A percentile compares a stretch with the other conserved stretches of the same genome.
phyloP scores from a whole-genome alignment of 2,797 vertebrate genomes.

The Microctenopoma steveboyesi region DNA sequence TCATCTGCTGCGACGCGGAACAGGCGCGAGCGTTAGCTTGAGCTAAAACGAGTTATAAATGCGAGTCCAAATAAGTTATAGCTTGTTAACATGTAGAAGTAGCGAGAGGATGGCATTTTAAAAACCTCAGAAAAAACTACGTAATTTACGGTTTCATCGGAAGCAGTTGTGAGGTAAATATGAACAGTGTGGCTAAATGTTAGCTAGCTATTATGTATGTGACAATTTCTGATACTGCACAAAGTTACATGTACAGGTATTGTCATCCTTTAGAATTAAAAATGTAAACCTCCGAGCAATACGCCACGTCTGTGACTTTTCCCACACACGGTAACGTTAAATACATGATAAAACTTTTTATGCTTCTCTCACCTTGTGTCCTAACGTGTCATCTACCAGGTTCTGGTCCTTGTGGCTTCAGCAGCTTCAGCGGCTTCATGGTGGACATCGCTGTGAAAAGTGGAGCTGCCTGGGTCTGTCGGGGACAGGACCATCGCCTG shows the following conservation, averaged over 20 bases:
- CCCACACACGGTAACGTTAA: background rate
- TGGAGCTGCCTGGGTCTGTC: constrained; percentile 60
- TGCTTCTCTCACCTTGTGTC: background rate
- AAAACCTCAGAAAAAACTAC: background rate
- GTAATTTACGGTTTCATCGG: background rate
- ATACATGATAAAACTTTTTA: too few species aligned
- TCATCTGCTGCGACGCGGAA: background rate
- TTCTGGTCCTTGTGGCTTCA: background rate
- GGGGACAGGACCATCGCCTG: constrained; percentile 10
- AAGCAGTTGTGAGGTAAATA: constrained; percentile 11
- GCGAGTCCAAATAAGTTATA: background rate
- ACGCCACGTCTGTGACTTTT: background rate
- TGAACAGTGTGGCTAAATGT: background rate
- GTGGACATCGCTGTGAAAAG: constrained; percentile 59
- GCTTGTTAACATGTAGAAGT: background rate
- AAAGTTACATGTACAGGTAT: background rate
- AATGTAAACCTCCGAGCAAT: background rate
- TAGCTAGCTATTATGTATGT: background rate
- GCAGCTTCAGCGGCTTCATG: constrained; percentile 48
- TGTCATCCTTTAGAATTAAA: too few species aligned
- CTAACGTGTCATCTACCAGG: background rate
- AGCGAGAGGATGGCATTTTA: constrained; percentile 5
- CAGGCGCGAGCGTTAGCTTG: background rate
- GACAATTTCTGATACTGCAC: background rate
- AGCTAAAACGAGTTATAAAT: background rate